Evolutionary conservation across 2,113 vertebrate genomes (phyloP).

Genomic region (Nicator chloris): DNA sequence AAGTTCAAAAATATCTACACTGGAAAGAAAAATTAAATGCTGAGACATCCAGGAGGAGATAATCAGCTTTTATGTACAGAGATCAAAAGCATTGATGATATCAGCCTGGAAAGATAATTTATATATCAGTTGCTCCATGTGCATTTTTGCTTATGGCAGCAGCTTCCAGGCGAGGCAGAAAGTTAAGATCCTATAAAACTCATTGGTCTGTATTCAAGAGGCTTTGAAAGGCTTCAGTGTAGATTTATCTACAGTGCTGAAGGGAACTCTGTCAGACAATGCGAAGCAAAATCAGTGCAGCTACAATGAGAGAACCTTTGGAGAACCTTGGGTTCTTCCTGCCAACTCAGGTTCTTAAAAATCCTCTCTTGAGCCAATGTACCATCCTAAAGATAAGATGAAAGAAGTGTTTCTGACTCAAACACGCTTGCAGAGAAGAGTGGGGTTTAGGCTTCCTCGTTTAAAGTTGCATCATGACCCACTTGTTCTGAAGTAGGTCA

Average conservation of each 20-base stretch:
- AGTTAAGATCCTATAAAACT: not conserved
- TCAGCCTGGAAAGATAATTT: not conserved
- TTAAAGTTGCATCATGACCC: slow-evolving; percentile 44
- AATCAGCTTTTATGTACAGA: not conserved
- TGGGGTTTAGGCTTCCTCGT: slow-evolving; percentile 3
- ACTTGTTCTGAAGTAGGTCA: slow-evolving; percentile 74
- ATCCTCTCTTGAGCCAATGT: not conserved
- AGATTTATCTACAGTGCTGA: not conserved
- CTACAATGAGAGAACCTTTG: not conserved
- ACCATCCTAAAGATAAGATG: not conserved
- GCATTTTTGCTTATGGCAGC: not conserved
- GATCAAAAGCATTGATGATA: not conserved
- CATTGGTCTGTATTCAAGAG: not conserved
- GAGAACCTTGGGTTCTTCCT: not conserved
- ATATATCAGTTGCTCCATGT: not conserved
- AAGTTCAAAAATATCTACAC: not conserved
- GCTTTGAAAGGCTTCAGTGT: not conserved
- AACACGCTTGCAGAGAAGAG: not conserved
- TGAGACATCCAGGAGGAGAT: not conserved
- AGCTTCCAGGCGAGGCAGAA: not conserved
- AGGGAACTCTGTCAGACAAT: not conserved
- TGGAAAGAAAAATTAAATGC: not conserved
- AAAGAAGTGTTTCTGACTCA: not conserved
- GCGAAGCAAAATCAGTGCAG: not conserved
- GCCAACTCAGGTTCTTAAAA: not conserved